Evolutionary conservation across 2,888 invertebrate species (phyloP), one percentile per base, ranked within the genome.

Genomic region (Magallana nippona): DNA sequence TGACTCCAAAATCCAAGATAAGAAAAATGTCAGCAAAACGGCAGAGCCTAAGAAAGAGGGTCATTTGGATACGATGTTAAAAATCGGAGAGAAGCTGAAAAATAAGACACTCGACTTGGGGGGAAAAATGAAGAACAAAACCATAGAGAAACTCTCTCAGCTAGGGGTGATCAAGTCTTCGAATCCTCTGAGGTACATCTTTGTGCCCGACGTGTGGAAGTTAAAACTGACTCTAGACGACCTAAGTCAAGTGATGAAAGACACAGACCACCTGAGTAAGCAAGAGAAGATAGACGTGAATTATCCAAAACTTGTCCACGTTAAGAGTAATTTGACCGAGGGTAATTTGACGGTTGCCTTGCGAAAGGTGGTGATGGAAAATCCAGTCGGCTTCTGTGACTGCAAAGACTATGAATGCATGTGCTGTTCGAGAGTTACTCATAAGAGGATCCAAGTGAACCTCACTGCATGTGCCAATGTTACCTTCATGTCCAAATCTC

Each of bases 161-260:
- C 87, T 92, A 19, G 92, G 92, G 1, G 89, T 92, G 10, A 89
- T 90, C 22, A 88, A 88, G 63, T 87, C 89, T 55, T 19, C 79
- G 8, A 87, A 87, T 19, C 82, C 87, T 57, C 83, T 87, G 79
- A 84, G 88, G 15, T 86, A 90, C 27, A 85, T 91, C 22, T 90
- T 87, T 86, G 87, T 87, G 11, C 90, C 89, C 55, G 85, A 86
- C 13, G 87, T 87, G 44, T 91, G 91, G 90, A 88, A 89, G 78
- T 82, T 92, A 27, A 89, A 89, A 82, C 83, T 92, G 17, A 90
- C 91, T 0, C 85, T 92, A 84, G 90, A 90, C 60, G 91, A 91
- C 82, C 90, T 92, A 32, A 91, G 90, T 2, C 88, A 90, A 80
- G 90, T 92, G 44, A 91, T 92, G 91, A 91, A 91, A 83, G 91